Conservation (phyloP, 2,797 vertebrate genomes). For the Sciurus vulgaris region DNA sequence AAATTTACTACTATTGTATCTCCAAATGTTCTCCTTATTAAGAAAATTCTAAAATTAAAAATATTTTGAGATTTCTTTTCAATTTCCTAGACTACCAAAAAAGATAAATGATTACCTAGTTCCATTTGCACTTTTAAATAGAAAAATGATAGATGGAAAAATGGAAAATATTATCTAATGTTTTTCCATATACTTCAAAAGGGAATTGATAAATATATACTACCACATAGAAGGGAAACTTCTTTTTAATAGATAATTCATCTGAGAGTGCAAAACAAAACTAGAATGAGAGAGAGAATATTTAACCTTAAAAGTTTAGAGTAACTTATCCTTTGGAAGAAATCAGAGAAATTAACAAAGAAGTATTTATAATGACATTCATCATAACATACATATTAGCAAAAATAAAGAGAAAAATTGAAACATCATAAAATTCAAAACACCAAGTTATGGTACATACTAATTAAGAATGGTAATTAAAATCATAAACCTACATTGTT, state of each 20-base stretch:
- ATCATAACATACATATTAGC: background rate
- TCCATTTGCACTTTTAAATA: background rate
- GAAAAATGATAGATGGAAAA: background rate
- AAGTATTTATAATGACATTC: conserved; percentile 1
- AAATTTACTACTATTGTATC: background rate
- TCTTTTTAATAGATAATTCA: background rate
- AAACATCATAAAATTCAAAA: background rate
- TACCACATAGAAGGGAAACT: background rate
- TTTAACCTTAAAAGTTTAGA: background rate
- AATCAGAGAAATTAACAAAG: background rate
- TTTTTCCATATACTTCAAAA: background rate
- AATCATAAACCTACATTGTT: background rate
- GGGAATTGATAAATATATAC: background rate
- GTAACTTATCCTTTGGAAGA: background rate
- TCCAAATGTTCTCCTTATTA: background rate
- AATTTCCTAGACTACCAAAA: background rate
- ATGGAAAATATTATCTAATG: background rate
- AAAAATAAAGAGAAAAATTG: background rate
- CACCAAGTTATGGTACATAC: background rate
- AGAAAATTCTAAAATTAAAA: conserved; percentile 32
- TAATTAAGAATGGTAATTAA: conserved; percentile 32
- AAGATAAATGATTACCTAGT: background rate
- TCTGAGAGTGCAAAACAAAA: background rate
- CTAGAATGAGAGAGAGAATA: background rate
- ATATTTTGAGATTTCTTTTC: background rate